These are phyloP conservation scores for Peromyscus leucopus DNA, from an alignment of 2,113 vertebrate species.

Conservation along the genomic window DNA sequence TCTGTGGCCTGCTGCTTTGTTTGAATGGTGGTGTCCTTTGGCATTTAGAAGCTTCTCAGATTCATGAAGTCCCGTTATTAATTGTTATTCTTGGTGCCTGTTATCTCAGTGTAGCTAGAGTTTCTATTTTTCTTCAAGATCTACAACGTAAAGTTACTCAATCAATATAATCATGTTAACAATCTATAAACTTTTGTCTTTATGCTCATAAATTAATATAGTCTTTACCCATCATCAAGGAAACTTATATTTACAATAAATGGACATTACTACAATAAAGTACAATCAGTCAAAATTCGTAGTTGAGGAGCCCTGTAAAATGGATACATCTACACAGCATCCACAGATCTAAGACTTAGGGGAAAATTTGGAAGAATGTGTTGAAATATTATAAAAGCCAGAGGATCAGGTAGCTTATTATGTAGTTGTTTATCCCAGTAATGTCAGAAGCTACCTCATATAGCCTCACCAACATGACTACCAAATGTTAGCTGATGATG, in stretches of 20 bases:
- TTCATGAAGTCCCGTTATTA: not conserved
- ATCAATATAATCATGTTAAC: not conserved
- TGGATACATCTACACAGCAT: not conserved
- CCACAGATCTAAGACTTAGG: not conserved
- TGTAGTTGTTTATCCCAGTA: not conserved
- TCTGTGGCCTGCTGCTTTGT: not conserved
- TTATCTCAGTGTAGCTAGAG: not conserved
- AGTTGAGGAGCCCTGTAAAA: not conserved
- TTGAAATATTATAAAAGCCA: not conserved
- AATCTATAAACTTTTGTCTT: not conserved
- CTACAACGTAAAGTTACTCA: not conserved
- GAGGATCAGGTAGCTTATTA: not conserved
- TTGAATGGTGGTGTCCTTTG: not conserved
- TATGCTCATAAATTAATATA: not conserved
- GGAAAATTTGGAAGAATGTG: not conserved
- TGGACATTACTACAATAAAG: not conserved
- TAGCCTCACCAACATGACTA: not conserved
- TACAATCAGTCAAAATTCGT: not conserved
- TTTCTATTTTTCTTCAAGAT: not conserved
- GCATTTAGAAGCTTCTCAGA: not conserved
- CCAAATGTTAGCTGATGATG: not conserved
- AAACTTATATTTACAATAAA: not conserved
- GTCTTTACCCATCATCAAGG: not conserved
- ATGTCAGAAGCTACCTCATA: not conserved
- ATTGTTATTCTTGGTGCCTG: not conserved